Conservation (phyloP, 2,113 vertebrate species). For the Equus quagga region DNA sequence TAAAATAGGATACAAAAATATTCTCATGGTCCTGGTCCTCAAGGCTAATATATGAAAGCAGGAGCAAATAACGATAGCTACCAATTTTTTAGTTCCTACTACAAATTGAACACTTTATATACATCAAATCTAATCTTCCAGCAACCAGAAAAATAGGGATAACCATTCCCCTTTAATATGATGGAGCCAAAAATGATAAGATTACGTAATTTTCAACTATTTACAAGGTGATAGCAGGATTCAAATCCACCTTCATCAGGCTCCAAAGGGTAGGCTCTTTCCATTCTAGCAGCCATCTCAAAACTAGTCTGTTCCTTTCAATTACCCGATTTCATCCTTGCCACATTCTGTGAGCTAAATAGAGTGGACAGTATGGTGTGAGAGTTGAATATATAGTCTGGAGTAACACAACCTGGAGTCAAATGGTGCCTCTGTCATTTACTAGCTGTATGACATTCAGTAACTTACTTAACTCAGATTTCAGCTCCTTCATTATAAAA, state of each 20-base stretch:
- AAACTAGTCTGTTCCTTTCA: background rate
- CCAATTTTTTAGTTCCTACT: background rate
- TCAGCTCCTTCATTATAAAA: background rate
- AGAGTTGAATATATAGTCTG: background rate
- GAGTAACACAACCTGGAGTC: background rate
- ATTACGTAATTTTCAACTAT: background rate
- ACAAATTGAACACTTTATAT: background rate
- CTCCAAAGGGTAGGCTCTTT: background rate
- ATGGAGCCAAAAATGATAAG: background rate
- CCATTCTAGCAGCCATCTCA: background rate
- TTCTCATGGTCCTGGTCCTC: background rate
- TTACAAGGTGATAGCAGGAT: background rate
- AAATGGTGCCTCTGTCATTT: background rate
- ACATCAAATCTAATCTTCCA: background rate
- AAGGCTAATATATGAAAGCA: constrained; percentile 27
- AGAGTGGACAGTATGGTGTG: background rate
- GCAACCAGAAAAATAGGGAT: background rate
- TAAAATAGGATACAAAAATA: constrained; percentile 39
- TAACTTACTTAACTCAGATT: background rate
- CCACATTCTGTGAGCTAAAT: background rate
- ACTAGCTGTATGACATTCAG: background rate
- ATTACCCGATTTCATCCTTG: background rate
- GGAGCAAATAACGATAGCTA: background rate
- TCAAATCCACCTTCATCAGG: background rate
- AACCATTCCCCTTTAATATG: background rate